A percentile compares a stretch with the other conserved stretches of the same genome.
Evolutionary conservation across 2,797 vertebrate genomes (phyloP).

Genomic region (Hyperoplus immaculatus): DNA sequence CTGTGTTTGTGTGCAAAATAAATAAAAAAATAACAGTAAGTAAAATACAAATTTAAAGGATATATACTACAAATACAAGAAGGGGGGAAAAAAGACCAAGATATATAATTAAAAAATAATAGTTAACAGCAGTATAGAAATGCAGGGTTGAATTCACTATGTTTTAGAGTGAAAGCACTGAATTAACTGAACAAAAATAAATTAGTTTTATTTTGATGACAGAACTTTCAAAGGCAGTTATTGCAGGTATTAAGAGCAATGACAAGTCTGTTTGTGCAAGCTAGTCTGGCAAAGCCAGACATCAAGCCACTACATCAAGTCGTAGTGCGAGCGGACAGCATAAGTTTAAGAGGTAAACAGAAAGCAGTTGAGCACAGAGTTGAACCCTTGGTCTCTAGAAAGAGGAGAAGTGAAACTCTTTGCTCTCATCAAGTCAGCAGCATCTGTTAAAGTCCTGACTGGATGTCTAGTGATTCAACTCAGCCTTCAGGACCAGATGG

Average conservation of each 20-base stretch:
- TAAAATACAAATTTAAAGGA: no score
- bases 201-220: no score
- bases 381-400: neutral
- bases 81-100: no score
- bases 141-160: neutral
- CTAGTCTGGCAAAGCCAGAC: neutral
- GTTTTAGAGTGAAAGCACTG: neutral
- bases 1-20: no score
- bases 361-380: neutral
- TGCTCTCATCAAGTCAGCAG: slow-evolving; percentile 21
- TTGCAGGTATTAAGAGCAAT: neutral
- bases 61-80: no score
- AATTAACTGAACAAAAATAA: no score
- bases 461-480: neutral
- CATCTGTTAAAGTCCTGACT: slow-evolving; percentile 26
- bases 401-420: neutral
- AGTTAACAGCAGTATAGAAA: no score
- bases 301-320: no score
- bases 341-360: no score
- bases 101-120: no score
- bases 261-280: neutral
- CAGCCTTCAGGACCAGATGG: slow-evolving; percentile 53
- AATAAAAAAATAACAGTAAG: no score
- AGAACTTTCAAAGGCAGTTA: neutral
- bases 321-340: no score